Evolutionary conservation across 2,113 vertebrate genomes (phyloP), one percentile per base, ranked within the genome.

Genomic region (Coptodon bakossiorum): DNA sequence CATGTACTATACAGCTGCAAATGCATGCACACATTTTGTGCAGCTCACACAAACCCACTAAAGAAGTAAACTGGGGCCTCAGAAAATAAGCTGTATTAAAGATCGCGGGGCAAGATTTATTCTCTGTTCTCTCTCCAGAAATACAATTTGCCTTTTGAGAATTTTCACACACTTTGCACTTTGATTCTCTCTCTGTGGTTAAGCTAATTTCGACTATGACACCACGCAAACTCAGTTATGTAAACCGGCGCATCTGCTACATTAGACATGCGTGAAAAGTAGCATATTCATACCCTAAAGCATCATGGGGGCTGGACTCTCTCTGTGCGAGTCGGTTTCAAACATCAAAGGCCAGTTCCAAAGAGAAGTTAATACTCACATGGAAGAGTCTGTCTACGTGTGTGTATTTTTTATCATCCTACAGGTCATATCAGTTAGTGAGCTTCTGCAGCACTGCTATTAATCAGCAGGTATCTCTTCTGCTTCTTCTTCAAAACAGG

Each of bases 401-500:
- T 54, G 38, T 81, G 36, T 73, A 11, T 84, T 13, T 48, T 66
- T 50, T 4, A 22, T 80, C 40, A 40, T 27, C 53, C 57, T 40
- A 14, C 43, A 11, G 38, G 9, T 83, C 38, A 3, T 85, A 89
- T 83, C 66, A 73, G 73, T 50, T 3, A n/a, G 6, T 14, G 22
- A 36, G 50, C 53, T 36, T 52, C 68, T 38, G 17, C 56, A 43
- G 17, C 40, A 40, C 54, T 59, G 57, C 53, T 84, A 17, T 50
- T 81, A 57, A 89, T 92, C 86, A 61, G 63, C 8, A 79, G 79
- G 90, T 84, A 89, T 89, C 82, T 88, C 73, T 86, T 91, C 88
- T 89, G 80, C 83, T 82, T 91, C 59, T 38, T 19, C 31, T 52
- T 89, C 48, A 78, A 86, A 94, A 94, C 92, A 95, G 93, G 95